A percentile compares a stretch with the other conserved stretches of the same genome.
These are phyloP conservation scores for Nanger granti DNA, from an alignment of 2,113 vertebrate species.

Conservation along the genomic window DNA sequence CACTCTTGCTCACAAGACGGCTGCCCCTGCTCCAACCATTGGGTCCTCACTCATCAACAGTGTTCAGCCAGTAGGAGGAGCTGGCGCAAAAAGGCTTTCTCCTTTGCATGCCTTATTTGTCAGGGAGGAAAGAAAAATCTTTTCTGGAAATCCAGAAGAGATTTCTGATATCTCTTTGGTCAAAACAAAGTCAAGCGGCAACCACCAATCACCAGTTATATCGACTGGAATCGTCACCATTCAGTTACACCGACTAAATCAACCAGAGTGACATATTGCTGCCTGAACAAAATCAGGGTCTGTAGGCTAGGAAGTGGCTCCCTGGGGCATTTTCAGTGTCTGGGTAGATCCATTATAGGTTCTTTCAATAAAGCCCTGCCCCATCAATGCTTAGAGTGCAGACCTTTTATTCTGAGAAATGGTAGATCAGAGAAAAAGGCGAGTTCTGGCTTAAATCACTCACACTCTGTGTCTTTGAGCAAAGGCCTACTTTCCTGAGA, in stretches of 20 bases:
- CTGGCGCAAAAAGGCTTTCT: neutral
- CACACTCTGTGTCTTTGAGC: neutral
- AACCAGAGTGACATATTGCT: neutral
- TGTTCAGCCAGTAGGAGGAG: neutral
- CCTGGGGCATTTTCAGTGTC: neutral
- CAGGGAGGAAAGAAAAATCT: neutral
- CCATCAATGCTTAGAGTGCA: neutral
- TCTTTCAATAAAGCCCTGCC: neutral
- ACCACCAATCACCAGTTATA: neutral
- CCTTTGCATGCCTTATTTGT: neutral
- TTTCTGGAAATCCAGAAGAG: neutral
- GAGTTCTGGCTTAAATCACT: neutral
- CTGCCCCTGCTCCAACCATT: neutral
- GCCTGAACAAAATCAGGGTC: neutral
- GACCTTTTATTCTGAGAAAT: neutral
- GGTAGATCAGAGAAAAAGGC: neutral
- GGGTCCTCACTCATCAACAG: rapidly evolving
- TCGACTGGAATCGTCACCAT: neutral
- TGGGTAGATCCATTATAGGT: neutral
- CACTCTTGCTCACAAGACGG: neutral
- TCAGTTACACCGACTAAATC: neutral
- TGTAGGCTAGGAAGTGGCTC: neutral
- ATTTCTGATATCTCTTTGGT: neutral
- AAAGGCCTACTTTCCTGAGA: neutral
- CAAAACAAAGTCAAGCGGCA: neutral